A percentile compares a stretch with the other conserved stretches of the same genome.
Conservation (phyloP, 2,113 vertebrate species). For the Aegithalos caudatus region DNA sequence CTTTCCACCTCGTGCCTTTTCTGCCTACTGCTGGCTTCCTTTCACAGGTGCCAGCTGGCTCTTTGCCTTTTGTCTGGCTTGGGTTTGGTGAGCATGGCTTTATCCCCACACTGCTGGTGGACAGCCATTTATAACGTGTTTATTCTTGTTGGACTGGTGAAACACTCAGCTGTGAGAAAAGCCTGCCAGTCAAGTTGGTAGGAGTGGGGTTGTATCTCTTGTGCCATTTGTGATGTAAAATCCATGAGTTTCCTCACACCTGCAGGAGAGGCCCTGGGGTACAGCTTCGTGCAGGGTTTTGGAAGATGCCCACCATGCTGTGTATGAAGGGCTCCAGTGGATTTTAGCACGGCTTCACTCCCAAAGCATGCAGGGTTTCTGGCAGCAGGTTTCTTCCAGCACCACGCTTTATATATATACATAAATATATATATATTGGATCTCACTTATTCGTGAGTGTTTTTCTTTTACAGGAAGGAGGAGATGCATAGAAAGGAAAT, state of each 20-base stretch:
- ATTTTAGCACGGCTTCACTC: slow-evolving; percentile 18
- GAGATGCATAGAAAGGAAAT: slow-evolving; percentile 53
- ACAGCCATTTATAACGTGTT: background rate
- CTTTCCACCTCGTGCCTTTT: background rate
- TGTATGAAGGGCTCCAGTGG: slow-evolving; percentile 13
- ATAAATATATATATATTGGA: slow-evolving; percentile 49
- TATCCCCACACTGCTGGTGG: background rate
- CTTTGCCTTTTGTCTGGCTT: background rate
- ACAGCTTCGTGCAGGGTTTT: background rate
- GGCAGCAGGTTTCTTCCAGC: slow-evolving; percentile 49
- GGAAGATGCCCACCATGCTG: background rate
- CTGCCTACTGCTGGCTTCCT: background rate
- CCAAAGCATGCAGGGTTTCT: slow-evolving; percentile 39
- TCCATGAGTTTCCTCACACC: background rate
- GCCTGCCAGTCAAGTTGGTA: background rate
- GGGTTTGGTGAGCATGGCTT: background rate
- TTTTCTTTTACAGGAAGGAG: slow-evolving; percentile 53
- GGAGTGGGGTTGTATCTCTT: background rate
- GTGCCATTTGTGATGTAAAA: background rate
- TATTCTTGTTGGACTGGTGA: background rate
- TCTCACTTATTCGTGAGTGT: slow-evolving; percentile 1
- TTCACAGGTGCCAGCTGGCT: background rate
- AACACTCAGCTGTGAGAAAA: background rate
- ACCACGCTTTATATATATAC: slow-evolving; percentile 16
- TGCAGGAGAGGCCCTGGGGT: background rate